These are phyloP conservation scores for Dicranocentrus wangi DNA, from an alignment of 2,888 invertebrate species.

Conservation along the genomic window DNA sequence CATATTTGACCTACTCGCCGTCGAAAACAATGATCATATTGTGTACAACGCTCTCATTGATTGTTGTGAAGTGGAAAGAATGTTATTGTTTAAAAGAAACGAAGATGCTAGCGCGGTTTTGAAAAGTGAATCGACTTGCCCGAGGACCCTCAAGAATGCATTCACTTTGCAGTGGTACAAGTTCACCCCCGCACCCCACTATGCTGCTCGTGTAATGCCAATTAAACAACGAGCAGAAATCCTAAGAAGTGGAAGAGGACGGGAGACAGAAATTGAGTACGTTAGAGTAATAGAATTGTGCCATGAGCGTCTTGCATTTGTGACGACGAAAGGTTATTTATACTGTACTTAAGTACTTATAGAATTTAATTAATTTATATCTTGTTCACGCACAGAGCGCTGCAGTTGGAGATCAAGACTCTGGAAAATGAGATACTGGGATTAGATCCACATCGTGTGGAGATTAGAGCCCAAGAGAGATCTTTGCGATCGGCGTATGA, in stretches of 20 bases:
- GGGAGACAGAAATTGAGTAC: slow-evolving; percentile 50
- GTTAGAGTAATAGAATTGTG: no score
- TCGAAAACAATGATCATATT: slow-evolving; percentile 80
- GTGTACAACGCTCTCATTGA: slow-evolving; percentile 91
- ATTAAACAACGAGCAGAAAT: slow-evolving; percentile 14
- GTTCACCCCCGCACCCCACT: slow-evolving; percentile 68
- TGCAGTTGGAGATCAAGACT: slow-evolving; percentile 23
- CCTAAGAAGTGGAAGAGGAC: slow-evolving; percentile 51
- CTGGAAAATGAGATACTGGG: slow-evolving; percentile 28
- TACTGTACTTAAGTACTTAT: background rate
- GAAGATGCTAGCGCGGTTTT: slow-evolving; percentile 83
- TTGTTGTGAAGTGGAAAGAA: slow-evolving; percentile 82
- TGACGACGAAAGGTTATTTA: no score
- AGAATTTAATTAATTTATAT: background rate
- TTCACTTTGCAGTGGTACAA: slow-evolving; percentile 68
- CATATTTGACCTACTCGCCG: slow-evolving; percentile 83
- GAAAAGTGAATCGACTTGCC: slow-evolving; percentile 40
- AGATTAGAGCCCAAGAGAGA: slow-evolving; percentile 37
- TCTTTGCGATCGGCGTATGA: slow-evolving; percentile 8
- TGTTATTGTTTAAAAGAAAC: slow-evolving; percentile 84
- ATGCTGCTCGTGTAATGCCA: slow-evolving; percentile 48
- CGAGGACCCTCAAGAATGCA: slow-evolving; percentile 45
- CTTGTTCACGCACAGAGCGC: slow-evolving; percentile 10
- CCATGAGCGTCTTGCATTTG: no score
- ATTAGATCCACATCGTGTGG: slow-evolving; percentile 38